These are phyloP conservation scores for Halocynthia aurantium DNA, from an alignment of 23 tunicate genomes.

Conservation along the genomic window DNA sequence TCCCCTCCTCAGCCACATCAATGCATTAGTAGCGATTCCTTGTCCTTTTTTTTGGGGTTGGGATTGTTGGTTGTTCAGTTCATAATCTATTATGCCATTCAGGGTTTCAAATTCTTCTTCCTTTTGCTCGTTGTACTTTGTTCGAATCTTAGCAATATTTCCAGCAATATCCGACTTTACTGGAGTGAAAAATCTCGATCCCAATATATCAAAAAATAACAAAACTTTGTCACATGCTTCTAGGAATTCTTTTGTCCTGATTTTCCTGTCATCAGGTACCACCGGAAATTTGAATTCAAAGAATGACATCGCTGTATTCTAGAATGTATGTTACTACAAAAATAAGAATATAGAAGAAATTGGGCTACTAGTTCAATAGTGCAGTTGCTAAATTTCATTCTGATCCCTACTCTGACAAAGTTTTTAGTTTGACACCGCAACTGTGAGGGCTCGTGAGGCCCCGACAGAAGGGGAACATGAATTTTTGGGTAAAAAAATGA, in stretches of 20 bases:
- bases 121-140: constrained; percentile 42
- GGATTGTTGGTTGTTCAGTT: constrained; percentile 62
- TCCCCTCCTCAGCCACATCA: constrained; percentile 97
- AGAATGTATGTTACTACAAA: too few relatives aligned
- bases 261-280: constrained; percentile 51
- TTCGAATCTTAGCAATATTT: constrained; percentile 79
- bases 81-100: constrained; percentile 46
- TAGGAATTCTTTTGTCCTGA: constrained; percentile 48
- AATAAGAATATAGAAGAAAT: too few relatives aligned
- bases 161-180: constrained; percentile 88
- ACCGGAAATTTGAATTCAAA: constrained; percentile 26
- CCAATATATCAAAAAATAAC: constrained; percentile 78
- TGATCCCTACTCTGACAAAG: too few relatives aligned
- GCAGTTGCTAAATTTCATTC: too few relatives aligned
- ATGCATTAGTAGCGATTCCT: constrained; percentile 96
- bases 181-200: constrained; percentile 78
- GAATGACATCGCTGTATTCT: not conserved
- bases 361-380: too few relatives aligned
- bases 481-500: too few relatives aligned
- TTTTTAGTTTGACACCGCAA: too few relatives aligned
- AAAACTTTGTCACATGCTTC: constrained; percentile 73
- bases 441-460: too few relatives aligned
- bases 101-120: constrained; percentile 59
- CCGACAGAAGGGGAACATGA: too few relatives aligned
- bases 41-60: constrained; percentile 56